Percentiles rank a stretch among this genome's conserved stretches.
Conservation (phyloP, 2,888 invertebrate genomes). For the Alentia gelatinosa region DNA sequence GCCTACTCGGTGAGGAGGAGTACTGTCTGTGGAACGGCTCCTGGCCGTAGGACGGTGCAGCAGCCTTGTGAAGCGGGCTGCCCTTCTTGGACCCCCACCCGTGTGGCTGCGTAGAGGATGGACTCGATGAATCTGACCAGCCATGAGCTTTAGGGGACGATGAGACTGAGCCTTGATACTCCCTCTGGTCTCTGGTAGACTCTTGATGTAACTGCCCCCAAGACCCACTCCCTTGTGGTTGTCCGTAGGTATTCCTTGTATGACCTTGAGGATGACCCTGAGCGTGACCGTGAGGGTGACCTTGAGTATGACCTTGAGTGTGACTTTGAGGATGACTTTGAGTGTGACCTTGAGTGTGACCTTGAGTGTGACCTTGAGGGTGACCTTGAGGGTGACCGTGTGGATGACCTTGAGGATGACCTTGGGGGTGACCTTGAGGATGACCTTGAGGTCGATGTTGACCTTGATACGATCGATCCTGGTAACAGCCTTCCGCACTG, state of each 20-base stretch:
- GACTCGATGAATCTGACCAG: not conserved
- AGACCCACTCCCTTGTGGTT: not conserved
- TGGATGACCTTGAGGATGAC: not conserved
- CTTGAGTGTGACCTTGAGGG: not conserved
- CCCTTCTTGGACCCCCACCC: not conserved
- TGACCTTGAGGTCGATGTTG: too few relatives aligned
- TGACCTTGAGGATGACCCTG: too few relatives aligned
- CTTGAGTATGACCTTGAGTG: too few relatives aligned
- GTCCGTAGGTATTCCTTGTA: too few relatives aligned
- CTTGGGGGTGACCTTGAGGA: too few relatives aligned
- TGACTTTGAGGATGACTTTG: not conserved
- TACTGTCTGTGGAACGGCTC: not conserved
- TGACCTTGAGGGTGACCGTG: too few relatives aligned
- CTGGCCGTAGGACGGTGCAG: not conserved
- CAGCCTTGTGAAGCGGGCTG: not conserved
- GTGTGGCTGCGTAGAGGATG: constrained; percentile 18
- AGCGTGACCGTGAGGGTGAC: not conserved
- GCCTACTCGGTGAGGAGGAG: not conserved
- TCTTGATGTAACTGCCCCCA: constrained; percentile 7
- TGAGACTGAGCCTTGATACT: not conserved
- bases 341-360: too few relatives aligned
- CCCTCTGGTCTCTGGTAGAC: too few relatives aligned
- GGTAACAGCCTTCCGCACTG: constrained; percentile 28
- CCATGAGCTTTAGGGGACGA: constrained; percentile 37
- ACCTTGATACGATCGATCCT: not conserved